phyloP scores from a whole-genome alignment of 2,113 vertebrate genomes.

The Anser cygnoides region DNA sequence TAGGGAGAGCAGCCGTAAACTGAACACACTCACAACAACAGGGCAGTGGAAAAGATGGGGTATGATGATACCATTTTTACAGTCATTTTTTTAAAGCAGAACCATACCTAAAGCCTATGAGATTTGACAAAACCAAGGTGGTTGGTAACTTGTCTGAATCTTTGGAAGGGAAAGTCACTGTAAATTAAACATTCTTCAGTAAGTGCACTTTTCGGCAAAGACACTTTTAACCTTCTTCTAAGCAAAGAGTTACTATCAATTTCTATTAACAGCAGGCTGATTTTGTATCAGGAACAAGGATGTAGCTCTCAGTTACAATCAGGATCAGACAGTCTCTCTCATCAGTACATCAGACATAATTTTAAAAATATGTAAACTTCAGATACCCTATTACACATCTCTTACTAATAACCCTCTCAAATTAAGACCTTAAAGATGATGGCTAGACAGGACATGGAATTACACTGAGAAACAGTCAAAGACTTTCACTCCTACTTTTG shows the following conservation, averaged over 20 bases:
- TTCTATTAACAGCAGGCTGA: not conserved
- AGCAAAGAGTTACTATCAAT: not conserved
- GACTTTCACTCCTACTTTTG: not conserved
- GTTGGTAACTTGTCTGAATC: not conserved
- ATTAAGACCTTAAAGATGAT: not conserved
- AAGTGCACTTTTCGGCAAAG: not conserved
- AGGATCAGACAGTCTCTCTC: not conserved
- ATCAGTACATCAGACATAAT: accelerated
- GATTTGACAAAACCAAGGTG: not conserved
- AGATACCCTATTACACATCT: not conserved
- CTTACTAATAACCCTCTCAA: not conserved
- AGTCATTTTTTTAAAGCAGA: not conserved
- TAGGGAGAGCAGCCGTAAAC: not conserved
- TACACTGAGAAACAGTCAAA: not conserved
- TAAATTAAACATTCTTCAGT: not conserved
- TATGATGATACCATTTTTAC: not conserved
- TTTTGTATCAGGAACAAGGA: not conserved
- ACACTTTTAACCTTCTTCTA: not conserved
- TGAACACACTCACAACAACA: not conserved
- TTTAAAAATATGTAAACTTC: not conserved
- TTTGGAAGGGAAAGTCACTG: not conserved
- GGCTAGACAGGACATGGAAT: not conserved
- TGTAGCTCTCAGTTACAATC: not conserved
- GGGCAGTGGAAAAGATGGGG: not conserved
- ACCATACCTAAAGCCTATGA: not conserved